These are phyloP conservation scores for Leucoraja erinaceus DNA, from an alignment of 2,113 vertebrate genomes.

Conservation along the genomic window DNA sequence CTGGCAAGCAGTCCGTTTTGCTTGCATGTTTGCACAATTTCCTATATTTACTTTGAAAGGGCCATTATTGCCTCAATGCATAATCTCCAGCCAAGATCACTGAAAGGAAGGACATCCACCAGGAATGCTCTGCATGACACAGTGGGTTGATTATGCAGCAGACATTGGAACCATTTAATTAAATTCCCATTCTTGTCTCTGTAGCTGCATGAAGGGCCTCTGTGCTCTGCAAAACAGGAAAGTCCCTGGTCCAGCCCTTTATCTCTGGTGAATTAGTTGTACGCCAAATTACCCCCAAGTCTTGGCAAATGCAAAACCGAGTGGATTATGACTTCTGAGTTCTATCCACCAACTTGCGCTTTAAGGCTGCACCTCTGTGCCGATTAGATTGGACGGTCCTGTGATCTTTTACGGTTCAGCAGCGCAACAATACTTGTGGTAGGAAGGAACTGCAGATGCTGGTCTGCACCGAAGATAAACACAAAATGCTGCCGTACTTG, in stretches of 20 bases:
- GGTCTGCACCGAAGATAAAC: too few relatives aligned
- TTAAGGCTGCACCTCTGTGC: neutral
- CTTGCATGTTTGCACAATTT: slow-evolving; percentile 14
- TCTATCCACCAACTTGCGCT: neutral
- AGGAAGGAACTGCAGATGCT: too few relatives aligned
- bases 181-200: neutral
- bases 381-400: neutral
- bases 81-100: neutral
- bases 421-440: neutral
- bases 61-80: slow-evolving; percentile 23
- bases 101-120: neutral
- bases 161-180: neutral
- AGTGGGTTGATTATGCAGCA: slow-evolving; percentile 3
- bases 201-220: neutral
- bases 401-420: slow-evolving; percentile 6
- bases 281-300: neutral
- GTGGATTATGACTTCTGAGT: neutral
- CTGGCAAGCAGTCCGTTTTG: neutral
- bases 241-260: neutral
- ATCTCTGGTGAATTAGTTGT: neutral
- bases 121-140: neutral
- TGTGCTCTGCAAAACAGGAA: neutral
- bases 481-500: too few relatives aligned
- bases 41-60: slow-evolving; percentile 21
- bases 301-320: neutral